These are phyloP conservation scores for Diabrotica balteata DNA, from an alignment of 2,888 invertebrate species.

Conservation along the genomic window DNA sequence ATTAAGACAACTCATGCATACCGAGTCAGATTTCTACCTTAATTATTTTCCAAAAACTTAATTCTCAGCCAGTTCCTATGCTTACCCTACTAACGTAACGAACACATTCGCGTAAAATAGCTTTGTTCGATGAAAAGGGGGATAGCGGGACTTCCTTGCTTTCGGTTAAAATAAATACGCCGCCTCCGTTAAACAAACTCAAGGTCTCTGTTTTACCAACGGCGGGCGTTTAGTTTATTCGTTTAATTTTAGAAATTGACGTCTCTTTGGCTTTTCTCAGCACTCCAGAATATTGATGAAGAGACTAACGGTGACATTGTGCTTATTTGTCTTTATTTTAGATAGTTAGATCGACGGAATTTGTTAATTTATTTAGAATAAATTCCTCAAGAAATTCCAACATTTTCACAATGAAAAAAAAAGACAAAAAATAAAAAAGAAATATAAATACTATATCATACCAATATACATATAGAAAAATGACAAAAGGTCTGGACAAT, in stretches of 20 bases:
- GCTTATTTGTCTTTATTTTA: conserved; percentile 15
- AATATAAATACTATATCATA: too few relatives aligned
- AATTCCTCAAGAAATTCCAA: too few relatives aligned
- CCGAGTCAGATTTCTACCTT: too few relatives aligned
- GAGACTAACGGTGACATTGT: conserved; percentile 19
- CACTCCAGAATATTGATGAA: conserved; percentile 23
- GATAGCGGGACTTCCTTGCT: conserved; percentile 12
- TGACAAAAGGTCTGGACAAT: too few relatives aligned
- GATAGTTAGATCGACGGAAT: conserved; percentile 13
- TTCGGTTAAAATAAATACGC: conserved; percentile 27
- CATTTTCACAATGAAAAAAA: too few relatives aligned
- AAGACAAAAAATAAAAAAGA: too few relatives aligned
- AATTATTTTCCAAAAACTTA: too few relatives aligned
- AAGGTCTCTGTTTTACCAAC: conserved; percentile 25
- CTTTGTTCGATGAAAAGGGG: conserved; percentile 20
- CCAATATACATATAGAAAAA: too few relatives aligned
- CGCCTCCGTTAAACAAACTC: conserved; percentile 29
- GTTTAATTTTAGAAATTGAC: conserved; percentile 27
- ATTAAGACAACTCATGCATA: too few relatives aligned
- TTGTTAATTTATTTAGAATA: conserved; percentile 5
- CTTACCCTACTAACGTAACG: too few relatives aligned
- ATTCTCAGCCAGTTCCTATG: too few relatives aligned
- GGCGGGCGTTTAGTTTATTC: conserved; percentile 27
- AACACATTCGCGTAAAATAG: conserved; percentile 6
- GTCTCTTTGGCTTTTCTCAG: conserved; percentile 24